Percentiles rank a stretch among this genome's conserved stretches.
Evolutionary conservation across 2,797 vertebrate genomes (phyloP).

Genomic region (Etheostoma nigrum): DNA sequence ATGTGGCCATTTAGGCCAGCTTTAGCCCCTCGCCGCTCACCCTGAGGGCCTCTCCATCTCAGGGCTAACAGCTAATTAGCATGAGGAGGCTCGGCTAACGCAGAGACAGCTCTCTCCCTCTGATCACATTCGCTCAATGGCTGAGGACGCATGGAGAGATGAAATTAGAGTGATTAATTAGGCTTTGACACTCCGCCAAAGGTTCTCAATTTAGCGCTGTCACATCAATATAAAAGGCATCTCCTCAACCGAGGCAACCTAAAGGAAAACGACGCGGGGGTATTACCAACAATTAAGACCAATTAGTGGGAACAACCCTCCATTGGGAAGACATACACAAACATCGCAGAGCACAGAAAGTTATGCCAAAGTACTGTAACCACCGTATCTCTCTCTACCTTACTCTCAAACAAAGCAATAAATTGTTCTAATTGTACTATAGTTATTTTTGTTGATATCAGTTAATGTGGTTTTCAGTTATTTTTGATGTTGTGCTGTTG

Average conservation of each 20-base stretch:
- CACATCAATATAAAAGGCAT: slow-evolving; percentile 87
- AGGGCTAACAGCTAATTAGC: slow-evolving; percentile 84
- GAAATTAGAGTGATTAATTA: slow-evolving; percentile 88
- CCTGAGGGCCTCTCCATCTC: slow-evolving; percentile 83
- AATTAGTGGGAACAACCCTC: slow-evolving; percentile 81
- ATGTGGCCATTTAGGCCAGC: slow-evolving; percentile 80
- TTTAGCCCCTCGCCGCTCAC: slow-evolving; percentile 77
- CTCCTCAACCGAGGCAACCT: slow-evolving; percentile 77
- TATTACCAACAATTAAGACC: slow-evolving; percentile 88
- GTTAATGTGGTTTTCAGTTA: not conserved
- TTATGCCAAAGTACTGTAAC: slow-evolving; percentile 20
- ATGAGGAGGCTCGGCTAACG: slow-evolving; percentile 75
- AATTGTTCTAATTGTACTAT: no score
- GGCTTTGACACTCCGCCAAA: slow-evolving; percentile 85
- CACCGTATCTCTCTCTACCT: not conserved
- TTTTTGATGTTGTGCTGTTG: not conserved
- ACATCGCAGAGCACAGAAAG: slow-evolving; percentile 57
- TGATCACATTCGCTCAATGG: slow-evolving; percentile 82
- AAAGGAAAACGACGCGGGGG: slow-evolving; percentile 79
- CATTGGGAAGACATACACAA: slow-evolving; percentile 65
- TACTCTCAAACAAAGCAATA: not conserved
- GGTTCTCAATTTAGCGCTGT: slow-evolving; percentile 87
- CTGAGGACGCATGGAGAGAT: slow-evolving; percentile 78
- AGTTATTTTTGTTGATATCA: not conserved
- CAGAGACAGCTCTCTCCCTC: slow-evolving; percentile 74